Conservation (phyloP, 2,888 invertebrate species). For the Drosophila mercatorum region DNA sequence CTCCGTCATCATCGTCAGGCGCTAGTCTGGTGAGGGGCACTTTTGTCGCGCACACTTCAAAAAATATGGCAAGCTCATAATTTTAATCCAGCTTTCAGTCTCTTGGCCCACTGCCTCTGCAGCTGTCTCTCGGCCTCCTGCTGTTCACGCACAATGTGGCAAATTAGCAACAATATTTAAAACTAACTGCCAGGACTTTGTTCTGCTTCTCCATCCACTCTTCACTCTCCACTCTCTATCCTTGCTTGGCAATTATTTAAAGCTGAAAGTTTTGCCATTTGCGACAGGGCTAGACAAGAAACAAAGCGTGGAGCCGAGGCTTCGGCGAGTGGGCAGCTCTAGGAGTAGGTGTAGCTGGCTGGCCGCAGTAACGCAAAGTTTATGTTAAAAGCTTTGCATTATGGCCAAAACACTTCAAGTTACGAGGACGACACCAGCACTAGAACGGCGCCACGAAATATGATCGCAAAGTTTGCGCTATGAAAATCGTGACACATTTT, state of each 20-base stretch:
- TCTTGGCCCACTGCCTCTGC: slow-evolving; percentile 7
- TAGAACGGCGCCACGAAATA: slow-evolving; percentile 25
- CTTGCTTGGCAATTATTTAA: slow-evolving; percentile 69
- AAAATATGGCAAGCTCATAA: slow-evolving; percentile 80
- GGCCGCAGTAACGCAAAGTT: slow-evolving; percentile 56
- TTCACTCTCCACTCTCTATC: background rate
- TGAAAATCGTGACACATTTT: slow-evolving; percentile 48
- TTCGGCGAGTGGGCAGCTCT: background rate
- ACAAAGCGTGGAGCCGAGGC: slow-evolving; percentile 12
- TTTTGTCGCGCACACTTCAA: slow-evolving; percentile 59
- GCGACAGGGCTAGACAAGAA: slow-evolving; percentile 52
- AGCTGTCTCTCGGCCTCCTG: slow-evolving; percentile 38
- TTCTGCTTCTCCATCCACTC: background rate
- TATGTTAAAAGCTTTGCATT: slow-evolving; percentile 67
- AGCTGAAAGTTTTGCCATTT: slow-evolving; percentile 73
- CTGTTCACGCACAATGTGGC: slow-evolving; percentile 77
- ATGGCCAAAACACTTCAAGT: slow-evolving; percentile 70
- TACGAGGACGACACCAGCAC: slow-evolving; percentile 21
- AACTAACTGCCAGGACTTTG: slow-evolving; percentile 66
- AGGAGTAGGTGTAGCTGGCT: background rate
- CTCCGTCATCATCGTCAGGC: slow-evolving; percentile 52
- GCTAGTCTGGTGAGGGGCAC: background rate
- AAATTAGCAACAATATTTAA: slow-evolving; percentile 78
- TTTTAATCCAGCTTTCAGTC: slow-evolving; percentile 70
- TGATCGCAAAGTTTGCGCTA: slow-evolving; percentile 30